phyloP scores from a whole-genome alignment of 2,797 vertebrate genomes.

The Enteromius argenteus region DNA sequence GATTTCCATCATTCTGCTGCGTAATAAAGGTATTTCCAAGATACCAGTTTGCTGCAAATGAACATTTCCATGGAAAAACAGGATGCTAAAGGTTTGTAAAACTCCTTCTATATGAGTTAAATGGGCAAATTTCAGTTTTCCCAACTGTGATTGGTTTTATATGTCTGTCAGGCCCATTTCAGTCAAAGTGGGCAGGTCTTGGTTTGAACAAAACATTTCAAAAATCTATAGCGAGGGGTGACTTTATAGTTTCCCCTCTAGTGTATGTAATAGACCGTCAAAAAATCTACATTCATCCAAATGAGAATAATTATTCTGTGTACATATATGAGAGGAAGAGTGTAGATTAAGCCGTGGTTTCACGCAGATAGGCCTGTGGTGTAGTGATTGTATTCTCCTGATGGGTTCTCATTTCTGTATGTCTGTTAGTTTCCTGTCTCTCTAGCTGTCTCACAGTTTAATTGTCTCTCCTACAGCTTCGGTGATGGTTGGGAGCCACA shows the following conservation, averaged over 20 bases:
- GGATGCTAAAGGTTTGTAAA: neutral
- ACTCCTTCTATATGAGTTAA: neutral
- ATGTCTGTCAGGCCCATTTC: neutral
- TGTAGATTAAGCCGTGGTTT: constrained; percentile 14
- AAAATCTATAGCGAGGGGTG: neutral
- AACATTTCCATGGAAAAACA: neutral
- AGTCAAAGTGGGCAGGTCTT: neutral
- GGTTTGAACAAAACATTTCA: neutral
- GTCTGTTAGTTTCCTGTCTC: constrained; percentile 41
- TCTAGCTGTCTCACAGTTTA: constrained; percentile 14
- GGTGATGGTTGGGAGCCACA: constrained; percentile 12
- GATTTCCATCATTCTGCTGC: neutral
- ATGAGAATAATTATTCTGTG: constrained; percentile 20
- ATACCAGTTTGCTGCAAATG: neutral
- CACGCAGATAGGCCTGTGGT: constrained; percentile 25
- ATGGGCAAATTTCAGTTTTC: too few species aligned
- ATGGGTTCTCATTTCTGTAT: constrained; percentile 38
- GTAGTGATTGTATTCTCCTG: constrained; percentile 38
- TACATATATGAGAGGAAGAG: constrained; percentile 25
- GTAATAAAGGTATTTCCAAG: neutral
- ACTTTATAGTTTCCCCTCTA: neutral
- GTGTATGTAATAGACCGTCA: neutral
- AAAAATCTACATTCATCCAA: neutral
- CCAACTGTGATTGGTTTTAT: neutral
- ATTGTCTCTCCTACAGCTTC: constrained; percentile 38